Evolutionary conservation across 2,888 invertebrate genomes (phyloP), one percentile per base, ranked within the genome.

Genomic region (Cheilosia vulpina): DNA sequence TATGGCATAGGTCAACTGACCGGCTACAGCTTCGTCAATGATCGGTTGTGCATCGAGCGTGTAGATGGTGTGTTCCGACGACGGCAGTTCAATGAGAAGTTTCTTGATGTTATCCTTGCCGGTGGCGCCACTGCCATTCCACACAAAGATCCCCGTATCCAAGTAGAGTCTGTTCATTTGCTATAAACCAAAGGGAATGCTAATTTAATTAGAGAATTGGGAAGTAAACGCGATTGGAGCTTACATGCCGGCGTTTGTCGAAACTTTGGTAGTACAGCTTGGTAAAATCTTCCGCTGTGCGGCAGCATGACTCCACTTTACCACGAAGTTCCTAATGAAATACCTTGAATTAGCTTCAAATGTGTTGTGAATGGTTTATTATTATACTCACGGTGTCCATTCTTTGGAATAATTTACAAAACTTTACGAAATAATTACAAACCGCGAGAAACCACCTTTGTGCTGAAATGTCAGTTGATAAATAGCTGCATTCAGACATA

Each of bases 21-120:
- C 95, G 63, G 95, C 94, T 34, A 96, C 96, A 21, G 96, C 94
- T n/a, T 94, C 93, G 89, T 96, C 97, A 89, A 93, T 91, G 68
- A 98, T 94, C 6, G 98, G 97, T 90, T 98, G 98, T 0, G 98
- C 95, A 91, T 99, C 98, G 66, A 98, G 93, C 0, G 96, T 96
- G 87, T 94, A 94, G 60, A 98, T 90, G 3, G 93, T 93, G 90
- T 98, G 98, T 88, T 95, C 95, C 21, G 97, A 96, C 0, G 95
- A 92, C 2, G 98, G 98, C 75, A 98, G 93, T 87, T 96, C 96
- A 90, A 96, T 94, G 87, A 96, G 94, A 90, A 97, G 98, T 89
- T 97, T 96, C 89, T 97, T 95, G 75, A 99, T 97, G 84, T 94
- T 94, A 43, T 96, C 96, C 89, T 94, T 95, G 6, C 97, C 97